phyloP scores from a whole-genome alignment of 2,113 vertebrate genomes.

The Rhinolophus sinicus region DNA sequence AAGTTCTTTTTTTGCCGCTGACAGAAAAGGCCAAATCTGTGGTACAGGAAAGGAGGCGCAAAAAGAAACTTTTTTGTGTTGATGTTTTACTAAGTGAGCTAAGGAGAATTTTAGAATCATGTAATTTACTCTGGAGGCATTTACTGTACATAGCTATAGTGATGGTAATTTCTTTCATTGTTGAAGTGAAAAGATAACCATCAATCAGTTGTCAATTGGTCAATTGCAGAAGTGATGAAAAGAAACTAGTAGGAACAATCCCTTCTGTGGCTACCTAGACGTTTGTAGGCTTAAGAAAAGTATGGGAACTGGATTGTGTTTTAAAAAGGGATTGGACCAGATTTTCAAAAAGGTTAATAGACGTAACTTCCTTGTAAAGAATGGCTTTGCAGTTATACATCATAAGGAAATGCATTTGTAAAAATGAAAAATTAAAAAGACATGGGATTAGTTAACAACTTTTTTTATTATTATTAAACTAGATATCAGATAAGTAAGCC shows the following conservation, averaged over 20 bases:
- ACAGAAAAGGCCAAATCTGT: constrained; percentile 95
- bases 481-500: neutral
- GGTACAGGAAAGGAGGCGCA: constrained; percentile 94
- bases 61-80: constrained; percentile 97
- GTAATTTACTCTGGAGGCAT: constrained; percentile 99
- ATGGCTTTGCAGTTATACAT: constrained; percentile 8
- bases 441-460: neutral
- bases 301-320: constrained; percentile 90
- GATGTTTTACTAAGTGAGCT: constrained; percentile 93
- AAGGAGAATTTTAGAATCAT: constrained; percentile 97
- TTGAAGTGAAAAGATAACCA: constrained; percentile 99
- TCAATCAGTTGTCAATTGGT: constrained; percentile 99
- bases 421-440: constrained; percentile 16
- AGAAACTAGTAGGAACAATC: constrained; percentile 94
- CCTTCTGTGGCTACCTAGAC: constrained; percentile 95
- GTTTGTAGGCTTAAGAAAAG: constrained; percentile 91
- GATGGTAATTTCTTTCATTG: constrained; percentile 99
- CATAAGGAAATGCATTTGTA: constrained; percentile 27
- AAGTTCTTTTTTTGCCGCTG: constrained; percentile 92
- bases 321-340: constrained; percentile 85
- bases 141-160: constrained; percentile 99
- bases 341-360: constrained; percentile 69
- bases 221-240: constrained; percentile 98
- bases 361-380: constrained; percentile 45
- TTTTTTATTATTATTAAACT: neutral